Evolutionary conservation across 2,113 vertebrate genomes (phyloP), one percentile per base, ranked within the genome.

Genomic region (Mixornis gularis): DNA sequence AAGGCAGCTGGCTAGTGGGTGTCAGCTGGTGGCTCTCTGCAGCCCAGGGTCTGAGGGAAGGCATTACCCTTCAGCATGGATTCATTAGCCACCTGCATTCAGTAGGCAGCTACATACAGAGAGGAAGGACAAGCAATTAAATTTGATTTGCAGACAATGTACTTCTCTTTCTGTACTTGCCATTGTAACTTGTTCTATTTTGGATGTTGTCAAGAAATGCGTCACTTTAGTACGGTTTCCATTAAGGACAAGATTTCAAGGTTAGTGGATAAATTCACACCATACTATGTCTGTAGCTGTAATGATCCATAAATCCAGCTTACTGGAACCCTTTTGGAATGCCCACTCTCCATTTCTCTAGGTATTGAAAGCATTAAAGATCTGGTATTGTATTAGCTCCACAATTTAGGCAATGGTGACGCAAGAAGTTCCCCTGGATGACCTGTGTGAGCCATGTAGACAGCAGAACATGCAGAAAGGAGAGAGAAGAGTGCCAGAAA

Each of bases 191-290:
- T 55, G 9, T 38, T 56, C 81, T 72, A 2, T 19, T 89, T 60
- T 68, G 36, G 53, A 64, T 62, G 89, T 55, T 72, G n/a, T 52
- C 30, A 91, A 87, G 56, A 78, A 94, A 87, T 48, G 32, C 5
- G 17, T 63, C 17, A 51, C 56, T 92, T 65, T 27, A 76, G 43
- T 21, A 4, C 3, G 12, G n/a, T 70, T 85, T 85, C 66, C 0
- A 0, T 72, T 62, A 58, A 52, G 36, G 44, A 53, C 2, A 49
- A 30, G 55, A n/a, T 83, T 88, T 77, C 72, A 79, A 70, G 29
- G 55, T 85, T 58, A 52, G 46, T 34, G 38, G 20, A 38, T 72
- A 77, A 92, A 80, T 73, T 90, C 66, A 55, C 41, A 65, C 41
- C 34, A 32, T 77, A 38, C 48, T 24, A 34, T 62, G 55, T 49